phyloP scores from a whole-genome alignment of 2,888 invertebrate genomes.

The Xanthorhoe spadicearia region DNA sequence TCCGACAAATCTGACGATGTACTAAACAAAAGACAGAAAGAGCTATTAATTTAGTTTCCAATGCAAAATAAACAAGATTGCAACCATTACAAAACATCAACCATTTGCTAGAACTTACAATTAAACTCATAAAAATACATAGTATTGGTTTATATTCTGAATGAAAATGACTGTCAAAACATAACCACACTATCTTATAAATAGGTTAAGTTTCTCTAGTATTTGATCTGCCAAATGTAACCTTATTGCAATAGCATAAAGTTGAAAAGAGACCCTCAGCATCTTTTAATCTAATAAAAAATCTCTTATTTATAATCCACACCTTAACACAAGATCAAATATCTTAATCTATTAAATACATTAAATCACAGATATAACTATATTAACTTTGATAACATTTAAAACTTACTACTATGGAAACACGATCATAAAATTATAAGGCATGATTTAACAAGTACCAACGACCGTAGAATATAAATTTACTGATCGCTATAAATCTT shows the following conservation, averaged over 20 bases:
- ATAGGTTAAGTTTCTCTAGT: background rate
- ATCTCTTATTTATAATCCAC: slow-evolving; percentile 9
- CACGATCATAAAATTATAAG: slow-evolving; percentile 23
- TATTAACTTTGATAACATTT: slow-evolving; percentile 28
- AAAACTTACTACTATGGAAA: slow-evolving; percentile 16
- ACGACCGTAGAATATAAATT: slow-evolving; percentile 12
- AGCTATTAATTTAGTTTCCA: background rate
- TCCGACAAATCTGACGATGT: background rate
- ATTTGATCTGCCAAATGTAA: background rate
- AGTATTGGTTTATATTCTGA: background rate
- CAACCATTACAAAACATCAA: background rate
- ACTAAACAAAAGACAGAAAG: background rate
- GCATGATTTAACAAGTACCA: slow-evolving; percentile 25
- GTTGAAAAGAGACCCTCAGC: background rate
- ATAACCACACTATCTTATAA: background rate
- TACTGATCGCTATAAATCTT: background rate
- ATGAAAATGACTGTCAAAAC: background rate
- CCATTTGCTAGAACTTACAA: background rate
- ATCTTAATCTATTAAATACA: slow-evolving; percentile 33
- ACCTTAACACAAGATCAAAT: slow-evolving; percentile 10
- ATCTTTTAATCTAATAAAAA: background rate
- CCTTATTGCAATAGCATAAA: background rate
- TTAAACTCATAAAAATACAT: background rate
- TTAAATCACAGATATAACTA: slow-evolving; percentile 43
- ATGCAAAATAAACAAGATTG: background rate